phyloP scores from a whole-genome alignment of 2,888 invertebrate species.

The Drosophila barbarae region DNA sequence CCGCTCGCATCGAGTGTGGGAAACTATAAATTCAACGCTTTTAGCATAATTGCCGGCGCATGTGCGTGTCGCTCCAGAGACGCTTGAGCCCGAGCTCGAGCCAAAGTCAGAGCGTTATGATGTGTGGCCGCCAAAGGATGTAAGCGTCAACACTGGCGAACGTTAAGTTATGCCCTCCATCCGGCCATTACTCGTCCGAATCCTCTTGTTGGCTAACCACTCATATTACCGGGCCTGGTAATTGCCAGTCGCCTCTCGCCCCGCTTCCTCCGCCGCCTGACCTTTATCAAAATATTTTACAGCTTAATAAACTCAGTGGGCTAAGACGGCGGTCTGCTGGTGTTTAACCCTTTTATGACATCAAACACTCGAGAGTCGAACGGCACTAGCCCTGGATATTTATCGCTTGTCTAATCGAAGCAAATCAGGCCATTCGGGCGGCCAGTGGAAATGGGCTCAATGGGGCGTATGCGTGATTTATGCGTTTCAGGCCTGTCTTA shows the following conservation, averaged over 20 bases:
- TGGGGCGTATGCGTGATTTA: conserved; percentile 65
- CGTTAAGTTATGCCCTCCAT: conserved; percentile 51
- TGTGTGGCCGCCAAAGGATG: conserved; percentile 67
- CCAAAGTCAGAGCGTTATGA: conserved; percentile 57
- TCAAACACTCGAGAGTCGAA: conserved; percentile 48
- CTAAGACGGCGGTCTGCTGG: conserved; percentile 19
- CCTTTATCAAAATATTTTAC: conserved; percentile 59
- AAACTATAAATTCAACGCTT: conserved; percentile 71
- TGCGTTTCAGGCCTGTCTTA: conserved; percentile 47
- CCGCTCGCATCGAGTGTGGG: conserved; percentile 37
- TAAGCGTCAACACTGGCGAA: conserved; percentile 57
- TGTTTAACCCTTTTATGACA: conserved; percentile 55
- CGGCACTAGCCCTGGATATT: conserved; percentile 40
- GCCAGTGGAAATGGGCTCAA: conserved; percentile 38
- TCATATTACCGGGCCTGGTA: conserved; percentile 59
- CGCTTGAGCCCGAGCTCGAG: conserved; percentile 29
- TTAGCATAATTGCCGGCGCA: conserved; percentile 68
- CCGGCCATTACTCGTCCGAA: conserved; percentile 36
- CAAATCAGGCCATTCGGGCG: conserved; percentile 57
- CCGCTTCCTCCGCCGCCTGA: conserved; percentile 27
- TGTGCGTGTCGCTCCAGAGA: conserved; percentile 58
- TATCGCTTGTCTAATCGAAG: conserved; percentile 64
- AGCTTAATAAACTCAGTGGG: conserved; percentile 52
- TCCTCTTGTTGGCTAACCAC: conserved; percentile 42
- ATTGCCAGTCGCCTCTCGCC: conserved; percentile 42